Conservation (phyloP, 2,797 vertebrate species). For the Nannoperca australis region DNA sequence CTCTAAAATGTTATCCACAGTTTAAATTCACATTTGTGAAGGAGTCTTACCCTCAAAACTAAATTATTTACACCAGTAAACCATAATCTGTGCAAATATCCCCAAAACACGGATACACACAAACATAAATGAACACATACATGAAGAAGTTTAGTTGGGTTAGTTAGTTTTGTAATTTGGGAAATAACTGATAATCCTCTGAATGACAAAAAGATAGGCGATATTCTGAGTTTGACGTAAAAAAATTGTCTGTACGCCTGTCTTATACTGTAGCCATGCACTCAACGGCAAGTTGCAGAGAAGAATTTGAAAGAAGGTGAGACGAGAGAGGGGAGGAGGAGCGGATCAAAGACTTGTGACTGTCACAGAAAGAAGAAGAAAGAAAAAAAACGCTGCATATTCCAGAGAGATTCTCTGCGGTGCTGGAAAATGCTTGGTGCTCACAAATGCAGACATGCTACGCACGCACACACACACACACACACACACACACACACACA, state of each 20-base stretch:
- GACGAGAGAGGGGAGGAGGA: slow-evolving; percentile 65
- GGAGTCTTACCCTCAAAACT: background rate
- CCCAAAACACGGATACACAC: background rate
- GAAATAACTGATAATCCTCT: background rate
- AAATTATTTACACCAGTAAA: background rate
- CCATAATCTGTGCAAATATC: background rate
- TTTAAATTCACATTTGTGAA: background rate
- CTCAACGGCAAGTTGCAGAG: slow-evolving; percentile 51
- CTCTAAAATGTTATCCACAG: background rate
- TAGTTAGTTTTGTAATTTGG: background rate
- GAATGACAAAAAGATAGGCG: background rate
- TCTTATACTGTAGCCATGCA: slow-evolving; percentile 23
- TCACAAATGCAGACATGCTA: slow-evolving; percentile 68
- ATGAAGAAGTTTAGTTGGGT: background rate
- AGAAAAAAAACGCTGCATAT: slow-evolving; percentile 57
- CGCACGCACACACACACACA: slow-evolving; percentile 40
- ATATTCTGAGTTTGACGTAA: slow-evolving; percentile 39
- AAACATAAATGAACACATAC: slow-evolving; percentile 14
- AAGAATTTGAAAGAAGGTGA: slow-evolving; percentile 73
- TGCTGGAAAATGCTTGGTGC: slow-evolving; percentile 63
- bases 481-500: slow-evolving; percentile 28
- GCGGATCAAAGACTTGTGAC: slow-evolving; percentile 81
- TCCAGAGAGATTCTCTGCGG: slow-evolving; percentile 81
- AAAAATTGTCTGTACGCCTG: slow-evolving; percentile 39
- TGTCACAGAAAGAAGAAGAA: slow-evolving; percentile 79